phyloP scores from a whole-genome alignment of 2,797 vertebrate species.

The Galaxias olidus region DNA sequence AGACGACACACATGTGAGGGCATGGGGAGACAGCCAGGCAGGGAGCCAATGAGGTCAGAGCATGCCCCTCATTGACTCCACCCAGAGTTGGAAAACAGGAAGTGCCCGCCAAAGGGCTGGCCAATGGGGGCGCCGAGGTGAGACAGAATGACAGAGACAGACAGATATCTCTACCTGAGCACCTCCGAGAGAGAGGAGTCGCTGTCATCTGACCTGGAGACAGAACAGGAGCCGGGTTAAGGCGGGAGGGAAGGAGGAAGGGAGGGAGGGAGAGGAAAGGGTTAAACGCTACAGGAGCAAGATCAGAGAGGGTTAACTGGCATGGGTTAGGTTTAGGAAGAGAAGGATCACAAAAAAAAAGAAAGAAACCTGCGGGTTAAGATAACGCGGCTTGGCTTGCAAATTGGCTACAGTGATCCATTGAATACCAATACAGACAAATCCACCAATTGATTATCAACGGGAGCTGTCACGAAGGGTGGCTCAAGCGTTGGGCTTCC shows the following conservation, averaged over 20 bases:
- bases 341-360: constrained; percentile 7
- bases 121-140: constrained; percentile 43
- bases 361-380: no score
- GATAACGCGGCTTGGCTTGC: no score
- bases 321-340: constrained; percentile 23
- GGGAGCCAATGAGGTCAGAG: constrained; percentile 41
- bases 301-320: neutral
- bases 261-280: constrained; percentile 52
- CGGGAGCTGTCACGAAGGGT: no score
- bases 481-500: no score
- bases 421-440: no score
- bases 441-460: no score
- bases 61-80: constrained; percentile 65
- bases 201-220: constrained; percentile 99
- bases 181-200: constrained; percentile 99
- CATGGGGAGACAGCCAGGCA: constrained; percentile 7
- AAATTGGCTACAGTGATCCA: no score
- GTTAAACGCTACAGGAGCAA: neutral
- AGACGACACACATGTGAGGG: constrained; percentile 37
- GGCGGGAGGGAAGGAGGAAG: constrained; percentile 63
- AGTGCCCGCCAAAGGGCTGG: constrained; percentile 33
- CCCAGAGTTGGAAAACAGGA: constrained; percentile 20
- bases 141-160: constrained; percentile 71
- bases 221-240: constrained; percentile 94
- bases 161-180: constrained; percentile 97